These are phyloP conservation scores for Anthonomus grandis DNA, from an alignment of 1,140 invertebrate species.

Conservation along the genomic window DNA sequence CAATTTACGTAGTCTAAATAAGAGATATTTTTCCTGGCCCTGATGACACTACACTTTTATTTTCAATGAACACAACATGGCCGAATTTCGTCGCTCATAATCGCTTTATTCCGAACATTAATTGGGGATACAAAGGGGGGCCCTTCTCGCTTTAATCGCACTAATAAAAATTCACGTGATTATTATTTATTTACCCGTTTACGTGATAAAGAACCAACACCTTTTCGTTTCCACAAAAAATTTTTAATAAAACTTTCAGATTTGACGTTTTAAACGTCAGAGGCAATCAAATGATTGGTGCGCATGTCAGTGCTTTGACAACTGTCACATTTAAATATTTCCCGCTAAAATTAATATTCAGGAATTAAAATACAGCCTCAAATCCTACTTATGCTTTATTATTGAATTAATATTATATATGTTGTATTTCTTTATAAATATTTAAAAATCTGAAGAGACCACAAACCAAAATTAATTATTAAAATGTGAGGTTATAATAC, in stretches of 20 bases:
- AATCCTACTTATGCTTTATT: too few species aligned
- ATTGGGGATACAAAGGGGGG: background rate
- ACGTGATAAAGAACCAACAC: conserved; percentile 1
- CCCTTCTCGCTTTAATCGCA: background rate
- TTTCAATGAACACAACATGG: conserved; percentile 29
- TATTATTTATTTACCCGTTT: background rate
- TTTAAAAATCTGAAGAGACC: too few species aligned
- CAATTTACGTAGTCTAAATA: background rate
- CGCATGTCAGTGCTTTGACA: too few species aligned
- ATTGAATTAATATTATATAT: too few species aligned
- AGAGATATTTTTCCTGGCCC: conserved; percentile 15
- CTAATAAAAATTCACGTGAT: conserved; percentile 17
- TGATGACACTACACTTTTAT: conserved; percentile 32
- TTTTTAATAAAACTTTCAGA: conserved; percentile 8
- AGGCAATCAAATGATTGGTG: too few species aligned
- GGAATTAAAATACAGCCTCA: too few species aligned
- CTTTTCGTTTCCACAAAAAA: conserved; percentile 4
- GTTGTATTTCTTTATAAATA: too few species aligned
- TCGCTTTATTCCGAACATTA: background rate
- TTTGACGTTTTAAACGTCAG: conserved; percentile 4
- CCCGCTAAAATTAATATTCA: too few species aligned
- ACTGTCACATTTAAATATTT: too few species aligned
- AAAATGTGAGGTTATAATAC: too few species aligned
- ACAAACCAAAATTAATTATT: too few species aligned
- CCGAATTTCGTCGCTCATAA: conserved; percentile 6